phyloP scores from a whole-genome alignment of 2,113 vertebrate species.

The Australoheros scitulus region DNA sequence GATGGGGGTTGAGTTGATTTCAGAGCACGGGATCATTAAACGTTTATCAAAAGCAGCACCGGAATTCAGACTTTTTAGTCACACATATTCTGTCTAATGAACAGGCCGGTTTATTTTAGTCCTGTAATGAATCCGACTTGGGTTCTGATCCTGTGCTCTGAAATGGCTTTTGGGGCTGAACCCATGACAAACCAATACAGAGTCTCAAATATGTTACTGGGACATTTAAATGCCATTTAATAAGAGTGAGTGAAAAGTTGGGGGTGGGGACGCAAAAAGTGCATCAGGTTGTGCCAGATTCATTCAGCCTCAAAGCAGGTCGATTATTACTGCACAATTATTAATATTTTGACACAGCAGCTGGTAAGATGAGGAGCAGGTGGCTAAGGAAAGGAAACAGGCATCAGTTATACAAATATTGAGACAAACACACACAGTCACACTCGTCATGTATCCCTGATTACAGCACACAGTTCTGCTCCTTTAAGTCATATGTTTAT shows the following conservation, averaged over 20 bases:
- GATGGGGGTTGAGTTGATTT: slow-evolving; percentile 26
- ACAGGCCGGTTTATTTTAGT: background rate
- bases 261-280: fast-evolving
- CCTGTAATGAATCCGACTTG: background rate
- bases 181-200: slow-evolving; percentile 22
- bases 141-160: slow-evolving; percentile 44
- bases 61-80: background rate
- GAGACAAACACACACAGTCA: slow-evolving; percentile 21
- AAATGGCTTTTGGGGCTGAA: slow-evolving; percentile 55
- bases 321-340: slow-evolving; percentile 33
- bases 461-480: background rate
- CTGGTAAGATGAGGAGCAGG: slow-evolving; percentile 30
- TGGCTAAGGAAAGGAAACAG: slow-evolving; percentile 18
- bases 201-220: background rate
- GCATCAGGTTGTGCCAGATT: slow-evolving; percentile 11
- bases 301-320: slow-evolving; percentile 56
- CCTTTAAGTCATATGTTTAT: background rate
- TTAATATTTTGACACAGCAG: slow-evolving; percentile 36
- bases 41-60: background rate
- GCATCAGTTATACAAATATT: background rate
- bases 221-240: background rate
- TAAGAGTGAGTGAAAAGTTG: background rate
- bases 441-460: background rate
- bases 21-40: slow-evolving; percentile 50
- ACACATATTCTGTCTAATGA: fast-evolving